Evolutionary conservation across 2,113 vertebrate genomes (phyloP).

Genomic region (Megaptera novaeangliae): DNA sequence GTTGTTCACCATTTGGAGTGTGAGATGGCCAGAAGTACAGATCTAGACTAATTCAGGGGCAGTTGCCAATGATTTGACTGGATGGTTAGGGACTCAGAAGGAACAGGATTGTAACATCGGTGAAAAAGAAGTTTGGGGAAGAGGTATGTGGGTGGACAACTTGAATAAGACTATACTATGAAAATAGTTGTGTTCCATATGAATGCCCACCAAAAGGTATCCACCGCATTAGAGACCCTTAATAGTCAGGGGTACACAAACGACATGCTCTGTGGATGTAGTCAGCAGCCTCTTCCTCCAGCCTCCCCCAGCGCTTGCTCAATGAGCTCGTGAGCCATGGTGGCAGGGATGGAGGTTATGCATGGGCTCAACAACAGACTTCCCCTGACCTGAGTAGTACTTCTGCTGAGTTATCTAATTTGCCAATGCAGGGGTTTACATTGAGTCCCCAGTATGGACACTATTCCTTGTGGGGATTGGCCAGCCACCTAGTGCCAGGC

Average conservation of each 20-base stretch:
- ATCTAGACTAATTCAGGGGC: not conserved
- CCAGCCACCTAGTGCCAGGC: not conserved
- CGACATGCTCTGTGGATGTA: not conserved
- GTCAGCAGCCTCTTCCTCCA: not conserved
- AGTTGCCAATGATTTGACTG: not conserved
- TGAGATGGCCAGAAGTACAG: not conserved
- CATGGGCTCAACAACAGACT: not conserved
- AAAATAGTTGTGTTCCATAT: not conserved
- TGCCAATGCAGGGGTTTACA: not conserved
- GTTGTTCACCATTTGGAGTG: not conserved
- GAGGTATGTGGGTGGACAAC: not conserved
- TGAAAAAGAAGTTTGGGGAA: not conserved
- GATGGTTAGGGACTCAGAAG: not conserved
- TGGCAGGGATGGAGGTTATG: not conserved
- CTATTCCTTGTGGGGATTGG: not conserved
- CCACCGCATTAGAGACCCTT: not conserved
- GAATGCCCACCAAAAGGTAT: not conserved
- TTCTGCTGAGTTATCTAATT: not conserved
- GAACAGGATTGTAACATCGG: not conserved
- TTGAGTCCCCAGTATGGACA: not conserved
- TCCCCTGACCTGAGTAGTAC: not conserved
- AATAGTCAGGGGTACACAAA: not conserved
- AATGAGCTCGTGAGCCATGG: not conserved
- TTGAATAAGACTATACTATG: not conserved
- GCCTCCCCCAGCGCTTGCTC: not conserved